Evolutionary conservation across 2,113 vertebrate species (phyloP).

Genomic region (Bubalus kerabau): DNA sequence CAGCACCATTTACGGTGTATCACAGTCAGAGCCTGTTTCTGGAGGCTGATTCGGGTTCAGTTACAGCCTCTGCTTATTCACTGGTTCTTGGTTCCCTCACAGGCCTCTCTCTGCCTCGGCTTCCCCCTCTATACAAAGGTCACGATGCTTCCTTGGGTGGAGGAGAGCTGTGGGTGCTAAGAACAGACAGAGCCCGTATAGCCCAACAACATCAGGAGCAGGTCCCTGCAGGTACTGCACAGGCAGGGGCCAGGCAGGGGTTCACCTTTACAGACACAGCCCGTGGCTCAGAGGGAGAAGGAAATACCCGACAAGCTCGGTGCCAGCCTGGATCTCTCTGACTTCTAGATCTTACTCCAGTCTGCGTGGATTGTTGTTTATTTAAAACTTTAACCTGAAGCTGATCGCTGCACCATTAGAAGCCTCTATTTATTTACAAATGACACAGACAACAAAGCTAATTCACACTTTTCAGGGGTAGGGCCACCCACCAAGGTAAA

Average conservation of each 20-base stretch:
- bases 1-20: rapidly evolving
- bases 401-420: not conserved
- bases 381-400: not conserved
- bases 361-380: too few species aligned
- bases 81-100: not conserved
- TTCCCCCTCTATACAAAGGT: not conserved
- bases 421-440: not conserved
- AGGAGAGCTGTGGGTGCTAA: rapidly evolving
- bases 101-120: not conserved
- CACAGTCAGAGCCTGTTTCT: not conserved
- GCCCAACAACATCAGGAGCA: not conserved
- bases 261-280: not conserved
- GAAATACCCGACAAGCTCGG: not conserved
- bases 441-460: not conserved
- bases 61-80: not conserved
- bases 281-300: rapidly evolving
- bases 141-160: too few species aligned
- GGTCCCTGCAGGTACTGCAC: not conserved
- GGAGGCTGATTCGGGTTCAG: rapidly evolving
- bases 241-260: not conserved
- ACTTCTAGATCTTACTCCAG: not conserved
- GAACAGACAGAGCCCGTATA: too few species aligned
- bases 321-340: not conserved
- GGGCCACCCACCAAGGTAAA: not conserved
- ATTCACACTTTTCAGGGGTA: not conserved